phyloP scores from a whole-genome alignment of 2,888 invertebrate genomes.

The Marasmarcha lunaedactyla region DNA sequence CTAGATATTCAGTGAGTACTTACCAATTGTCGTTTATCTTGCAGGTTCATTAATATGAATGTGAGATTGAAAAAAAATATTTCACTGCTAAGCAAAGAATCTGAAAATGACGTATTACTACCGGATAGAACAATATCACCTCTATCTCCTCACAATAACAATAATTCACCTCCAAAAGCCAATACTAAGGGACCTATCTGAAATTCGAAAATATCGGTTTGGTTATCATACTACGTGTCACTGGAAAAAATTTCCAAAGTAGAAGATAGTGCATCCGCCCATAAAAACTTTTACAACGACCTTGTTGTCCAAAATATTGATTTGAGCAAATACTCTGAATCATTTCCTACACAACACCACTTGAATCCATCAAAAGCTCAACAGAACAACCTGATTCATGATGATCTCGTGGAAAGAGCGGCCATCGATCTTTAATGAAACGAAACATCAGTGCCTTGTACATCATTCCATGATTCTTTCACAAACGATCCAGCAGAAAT shows the following conservation, averaged over 20 bases:
- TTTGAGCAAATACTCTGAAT: constrained; percentile 7
- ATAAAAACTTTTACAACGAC: constrained; percentile 6
- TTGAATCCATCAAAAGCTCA: constrained; percentile 7
- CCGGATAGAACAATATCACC: constrained; percentile 7
- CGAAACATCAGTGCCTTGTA: constrained; percentile 6
- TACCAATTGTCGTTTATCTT: constrained; percentile 8
- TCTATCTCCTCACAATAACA: constrained; percentile 2
- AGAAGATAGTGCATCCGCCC: background rate
- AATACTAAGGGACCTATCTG: constrained; percentile 1
- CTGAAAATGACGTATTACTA: constrained; percentile 6
- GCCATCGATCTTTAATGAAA: constrained; percentile 7
- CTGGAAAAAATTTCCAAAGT: too few species aligned
- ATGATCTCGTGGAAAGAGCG: constrained; percentile 4
- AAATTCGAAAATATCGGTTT: background rate
- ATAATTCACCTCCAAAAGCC: constrained; percentile 8
- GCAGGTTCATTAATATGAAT: constrained; percentile 8
- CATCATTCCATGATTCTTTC: constrained; percentile 8
- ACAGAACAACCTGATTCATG: constrained; percentile 4
- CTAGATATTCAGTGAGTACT: constrained; percentile 7
- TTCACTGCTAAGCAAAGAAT: constrained; percentile 4
- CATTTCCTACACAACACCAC: constrained; percentile 5
- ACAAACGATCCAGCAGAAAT: constrained; percentile 7
- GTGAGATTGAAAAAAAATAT: constrained; percentile 7
- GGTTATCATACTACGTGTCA: too few species aligned
- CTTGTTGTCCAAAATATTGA: constrained; percentile 8